Percentiles rank a stretch among this genome's conserved stretches.
phyloP scores from a whole-genome alignment of 92 coral and sea anemone species.

The Porites evermanni region DNA sequence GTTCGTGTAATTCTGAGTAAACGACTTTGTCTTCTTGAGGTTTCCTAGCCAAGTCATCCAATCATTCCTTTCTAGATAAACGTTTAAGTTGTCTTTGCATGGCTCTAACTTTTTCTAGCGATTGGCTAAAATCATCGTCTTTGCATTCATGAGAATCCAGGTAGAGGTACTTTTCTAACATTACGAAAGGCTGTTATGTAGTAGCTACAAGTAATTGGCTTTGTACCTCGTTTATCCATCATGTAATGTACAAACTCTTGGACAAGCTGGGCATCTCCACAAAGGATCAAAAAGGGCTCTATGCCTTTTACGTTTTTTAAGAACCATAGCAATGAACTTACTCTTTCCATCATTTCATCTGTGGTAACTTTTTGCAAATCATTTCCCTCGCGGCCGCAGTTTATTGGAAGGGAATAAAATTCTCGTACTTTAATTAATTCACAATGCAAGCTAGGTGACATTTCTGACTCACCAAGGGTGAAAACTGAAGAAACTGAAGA shows the following conservation, averaged over 20 bases:
- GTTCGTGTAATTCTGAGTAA: not conserved
- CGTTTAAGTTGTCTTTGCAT: conserved; percentile 7
- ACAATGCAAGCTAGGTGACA: not conserved
- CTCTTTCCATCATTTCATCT: conserved; percentile 2
- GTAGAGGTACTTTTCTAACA: not conserved
- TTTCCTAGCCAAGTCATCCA: not conserved
- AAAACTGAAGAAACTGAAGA: not conserved
- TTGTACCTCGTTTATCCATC: not conserved
- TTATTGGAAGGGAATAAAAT: not conserved
- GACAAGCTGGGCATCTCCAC: not conserved
- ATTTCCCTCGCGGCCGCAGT: not conserved
- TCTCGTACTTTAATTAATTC: not conserved
- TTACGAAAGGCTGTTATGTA: not conserved
- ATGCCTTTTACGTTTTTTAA: not conserved
- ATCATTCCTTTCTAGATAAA: not conserved
- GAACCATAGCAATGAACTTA: not conserved
- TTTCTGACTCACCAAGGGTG: not conserved
- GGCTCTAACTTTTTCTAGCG: not conserved
- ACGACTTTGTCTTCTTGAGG: not conserved
- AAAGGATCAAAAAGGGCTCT: not conserved
- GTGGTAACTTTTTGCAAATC: not conserved
- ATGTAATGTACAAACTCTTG: not conserved
- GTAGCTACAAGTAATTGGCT: not conserved
- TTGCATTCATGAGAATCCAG: not conserved
- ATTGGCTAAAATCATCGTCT: not conserved